Conservation (phyloP, 53 echinoderm and acorn worm genomes). For the Astropecten irregularis region DNA sequence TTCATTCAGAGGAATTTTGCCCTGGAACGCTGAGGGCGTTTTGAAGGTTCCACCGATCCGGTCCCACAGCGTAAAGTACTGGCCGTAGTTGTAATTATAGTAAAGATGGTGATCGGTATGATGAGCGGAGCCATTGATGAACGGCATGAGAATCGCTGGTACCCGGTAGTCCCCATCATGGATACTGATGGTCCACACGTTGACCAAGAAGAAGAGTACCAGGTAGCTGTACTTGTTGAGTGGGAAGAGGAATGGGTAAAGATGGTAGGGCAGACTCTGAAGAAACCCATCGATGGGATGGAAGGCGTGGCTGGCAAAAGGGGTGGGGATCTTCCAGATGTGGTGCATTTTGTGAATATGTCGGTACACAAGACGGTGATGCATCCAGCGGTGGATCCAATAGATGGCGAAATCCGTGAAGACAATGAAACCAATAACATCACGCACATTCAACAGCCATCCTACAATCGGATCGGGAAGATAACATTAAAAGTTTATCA, state of each 20-base stretch:
- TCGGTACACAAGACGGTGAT: conserved; percentile 83
- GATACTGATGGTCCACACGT: conserved; percentile 97
- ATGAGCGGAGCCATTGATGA: conserved; percentile 93
- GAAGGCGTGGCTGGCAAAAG: conserved; percentile 98
- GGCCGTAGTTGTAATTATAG: conserved; percentile 97
- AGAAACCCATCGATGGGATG: conserved; percentile 93
- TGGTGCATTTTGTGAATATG: conserved; percentile 93
- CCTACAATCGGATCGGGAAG: not conserved
- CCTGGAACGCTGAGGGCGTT: conserved; percentile 77
- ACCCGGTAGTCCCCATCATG: conserved; percentile 95
- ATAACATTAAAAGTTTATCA: not conserved
- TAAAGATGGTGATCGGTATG: conserved; percentile 97
- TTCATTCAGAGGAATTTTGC: conserved; percentile 76
- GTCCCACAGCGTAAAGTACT: conserved; percentile 98
- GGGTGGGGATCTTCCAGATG: conserved; percentile 92
- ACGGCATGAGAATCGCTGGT: conserved; percentile 70
- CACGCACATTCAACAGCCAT: conserved; percentile 30
- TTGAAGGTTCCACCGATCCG: conserved; percentile 91
- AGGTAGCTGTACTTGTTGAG: conserved; percentile 90
- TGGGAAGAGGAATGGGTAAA: conserved; percentile 93
- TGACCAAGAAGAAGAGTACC: conserved; percentile 79
- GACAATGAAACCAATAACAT: conserved; percentile 77
- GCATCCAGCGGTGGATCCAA: conserved; percentile 96
- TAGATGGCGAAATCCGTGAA: conserved; percentile 96
- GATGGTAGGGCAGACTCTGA: conserved; percentile 93